Base-by-base conservation (phyloP, 2,888 invertebrate genomes). In the Agonum fuliginosum region DNA sequence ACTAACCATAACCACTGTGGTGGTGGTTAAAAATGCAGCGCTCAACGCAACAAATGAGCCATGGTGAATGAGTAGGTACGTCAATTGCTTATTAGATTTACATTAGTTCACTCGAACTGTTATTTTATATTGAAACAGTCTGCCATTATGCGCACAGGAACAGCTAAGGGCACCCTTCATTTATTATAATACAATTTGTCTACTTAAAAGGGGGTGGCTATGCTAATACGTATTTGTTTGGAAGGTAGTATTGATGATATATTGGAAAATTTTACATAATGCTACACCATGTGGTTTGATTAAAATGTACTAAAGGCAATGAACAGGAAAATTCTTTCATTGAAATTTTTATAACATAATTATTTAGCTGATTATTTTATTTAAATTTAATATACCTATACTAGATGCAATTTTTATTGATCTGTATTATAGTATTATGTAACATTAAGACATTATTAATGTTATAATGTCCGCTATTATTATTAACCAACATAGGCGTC, bases 171-270 rank as follows among this genome's bases (percentile, higher is more conserved):
- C n/a, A 67, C 34, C 37, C 41, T 62, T 54, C 34, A 77, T 77
- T 41, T 77, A 77, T 70, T 77, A 77, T 69, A 77, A 77, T 77
- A 77, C 70, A 77, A 77, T 77, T 77, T 77, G 77, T 77, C 77
- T 51, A 17, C 69, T 51, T 24, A 74, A 65, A 76, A 69, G 77
- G 69, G 77, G 77, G 77, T 77, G 77, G 77, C 27, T 77, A 77
- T 77, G 77, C 77, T 77, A 77, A 77, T 77, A 27, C 27, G 41
- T 74, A 74, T 62, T 58, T 65, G 41, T 54, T 41, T 69, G 69
- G 77, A 70, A 77, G 24, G 22, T 27, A 70, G 58, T 77, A 27
- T 77, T 77, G 77, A 77, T 70, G 24, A 5, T 41, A n/a, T 51
- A 17, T 14, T 19, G 30, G 30, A 30, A 10, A 17, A 19, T 20